phyloP scores from a whole-genome alignment of 2,797 vertebrate species.

The Micromesistius poutassou region DNA sequence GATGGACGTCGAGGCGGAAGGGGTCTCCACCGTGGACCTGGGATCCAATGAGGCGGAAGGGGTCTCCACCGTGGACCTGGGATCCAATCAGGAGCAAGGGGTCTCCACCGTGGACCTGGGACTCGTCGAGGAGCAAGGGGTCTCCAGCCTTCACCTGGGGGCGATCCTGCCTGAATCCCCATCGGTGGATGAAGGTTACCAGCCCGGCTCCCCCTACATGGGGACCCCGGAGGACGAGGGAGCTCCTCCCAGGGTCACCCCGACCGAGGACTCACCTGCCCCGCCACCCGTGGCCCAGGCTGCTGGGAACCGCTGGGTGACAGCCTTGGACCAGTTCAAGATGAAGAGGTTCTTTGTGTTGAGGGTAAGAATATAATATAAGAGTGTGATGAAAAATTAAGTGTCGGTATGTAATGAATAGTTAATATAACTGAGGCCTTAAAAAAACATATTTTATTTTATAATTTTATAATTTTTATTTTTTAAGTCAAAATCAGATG shows the following conservation, averaged over 20 bases:
- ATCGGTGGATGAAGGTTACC: background rate
- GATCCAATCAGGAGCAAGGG: too few relatives aligned
- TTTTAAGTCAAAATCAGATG: background rate
- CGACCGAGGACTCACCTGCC: background rate
- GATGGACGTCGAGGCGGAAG: constrained; percentile 47
- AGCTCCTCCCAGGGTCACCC: background rate
- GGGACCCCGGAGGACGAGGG: constrained; percentile 1
- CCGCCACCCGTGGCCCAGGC: background rate
- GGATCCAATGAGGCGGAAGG: too few relatives aligned
- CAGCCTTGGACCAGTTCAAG: constrained; percentile 57
- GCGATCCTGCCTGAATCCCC: background rate
- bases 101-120: too few relatives aligned
- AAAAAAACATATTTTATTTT: background rate
- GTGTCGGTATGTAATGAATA: background rate
- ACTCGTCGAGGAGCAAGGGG: constrained; percentile 26
- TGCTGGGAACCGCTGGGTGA: constrained; percentile 24
- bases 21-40: constrained; percentile 37
- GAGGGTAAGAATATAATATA: constrained; percentile 68
- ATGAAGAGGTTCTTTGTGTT: constrained; percentile 72
- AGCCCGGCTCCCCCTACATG: constrained; percentile 2
- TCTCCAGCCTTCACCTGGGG: constrained; percentile 37
- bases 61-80: too few relatives aligned
- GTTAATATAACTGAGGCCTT: background rate
- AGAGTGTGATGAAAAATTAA: background rate
- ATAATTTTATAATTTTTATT: too few relatives aligned